Evolutionary conservation across 2,888 invertebrate species (phyloP).

Genomic region (Cristatella mucedo): DNA sequence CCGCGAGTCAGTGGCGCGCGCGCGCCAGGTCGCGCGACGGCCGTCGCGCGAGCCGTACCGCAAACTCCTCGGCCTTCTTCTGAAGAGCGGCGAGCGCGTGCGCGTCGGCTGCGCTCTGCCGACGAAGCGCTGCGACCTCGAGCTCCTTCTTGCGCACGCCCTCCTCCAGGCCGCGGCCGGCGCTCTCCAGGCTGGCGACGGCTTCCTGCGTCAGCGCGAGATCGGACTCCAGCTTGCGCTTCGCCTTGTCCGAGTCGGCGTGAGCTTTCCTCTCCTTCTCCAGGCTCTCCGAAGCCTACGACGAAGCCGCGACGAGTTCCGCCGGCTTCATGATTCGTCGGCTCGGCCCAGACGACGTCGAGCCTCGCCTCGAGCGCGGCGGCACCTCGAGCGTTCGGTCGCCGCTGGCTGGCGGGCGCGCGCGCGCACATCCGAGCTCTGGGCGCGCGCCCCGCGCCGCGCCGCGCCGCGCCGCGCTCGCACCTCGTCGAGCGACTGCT

Average conservation of each 20-base stretch:
- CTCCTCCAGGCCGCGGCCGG: slow-evolving; percentile 35
- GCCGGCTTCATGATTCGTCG: too few relatives aligned
- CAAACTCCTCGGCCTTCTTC: slow-evolving; percentile 98
- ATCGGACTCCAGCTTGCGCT: slow-evolving; percentile 97
- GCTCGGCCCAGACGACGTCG: too few relatives aligned
- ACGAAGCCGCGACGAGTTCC: too few relatives aligned
- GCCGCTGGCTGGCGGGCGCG: too few relatives aligned
- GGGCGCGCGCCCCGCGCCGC: too few relatives aligned
- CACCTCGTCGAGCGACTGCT: slow-evolving; percentile 84
- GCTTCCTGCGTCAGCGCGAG: slow-evolving; percentile 54
- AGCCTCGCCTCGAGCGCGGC: too few relatives aligned
- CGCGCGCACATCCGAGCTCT: too few relatives aligned
- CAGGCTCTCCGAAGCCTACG: slow-evolving; percentile 74
- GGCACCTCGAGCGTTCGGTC: too few relatives aligned
- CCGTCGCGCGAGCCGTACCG: slow-evolving; percentile 41
- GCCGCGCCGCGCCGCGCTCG: too few relatives aligned
- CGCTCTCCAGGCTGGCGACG: slow-evolving; percentile 37
- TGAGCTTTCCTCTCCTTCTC: slow-evolving; percentile 98
- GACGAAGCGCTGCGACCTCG: slow-evolving; percentile 84
- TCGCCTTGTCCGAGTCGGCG: slow-evolving; percentile 90
- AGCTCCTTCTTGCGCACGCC: slow-evolving; percentile 66
- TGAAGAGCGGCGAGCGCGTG: slow-evolving; percentile 87
- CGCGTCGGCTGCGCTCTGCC: slow-evolving; percentile 94
- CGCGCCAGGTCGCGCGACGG: too few relatives aligned
- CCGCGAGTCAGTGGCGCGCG: too few relatives aligned